These are phyloP conservation scores for Archips crataeganus DNA, from an alignment of 2,888 invertebrate genomes.

Conservation along the genomic window DNA sequence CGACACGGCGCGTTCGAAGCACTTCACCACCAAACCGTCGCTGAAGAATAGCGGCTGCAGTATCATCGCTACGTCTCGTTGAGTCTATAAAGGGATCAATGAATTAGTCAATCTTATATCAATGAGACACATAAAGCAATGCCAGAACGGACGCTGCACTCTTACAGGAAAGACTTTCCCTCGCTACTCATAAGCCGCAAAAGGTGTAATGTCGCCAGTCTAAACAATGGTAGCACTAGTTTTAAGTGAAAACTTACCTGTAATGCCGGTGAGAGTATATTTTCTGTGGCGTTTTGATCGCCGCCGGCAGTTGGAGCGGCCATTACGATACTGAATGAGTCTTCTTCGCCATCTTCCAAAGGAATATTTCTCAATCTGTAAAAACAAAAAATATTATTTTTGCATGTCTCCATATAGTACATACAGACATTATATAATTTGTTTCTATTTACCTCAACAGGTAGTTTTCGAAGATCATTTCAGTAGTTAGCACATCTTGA, in stretches of 20 bases:
- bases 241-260: constrained; percentile 78
- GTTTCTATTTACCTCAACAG: constrained; percentile 83
- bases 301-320: constrained; percentile 85
- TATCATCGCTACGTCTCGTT: constrained; percentile 94
- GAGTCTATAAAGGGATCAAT: constrained; percentile 84
- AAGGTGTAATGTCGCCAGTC: neutral
- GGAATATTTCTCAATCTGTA: constrained; percentile 92
- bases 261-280: constrained; percentile 92
- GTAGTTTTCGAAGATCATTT: constrained; percentile 99
- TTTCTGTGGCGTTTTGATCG: constrained; percentile 89
- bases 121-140: too few relatives aligned
- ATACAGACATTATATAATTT: neutral
- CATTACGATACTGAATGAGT: constrained; percentile 86
- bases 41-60: constrained; percentile 95
- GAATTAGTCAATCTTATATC: neutral
- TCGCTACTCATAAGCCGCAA: neutral
- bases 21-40: constrained; percentile 97
- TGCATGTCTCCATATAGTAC: neutral
- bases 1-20: constrained; percentile 95
- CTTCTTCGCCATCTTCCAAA: constrained; percentile 95
- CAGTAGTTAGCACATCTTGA: constrained; percentile 98
- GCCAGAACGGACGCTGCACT: too few relatives aligned
- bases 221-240: neutral
- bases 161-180: too few relatives aligned
- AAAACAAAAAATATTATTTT: constrained; percentile 14